These are phyloP conservation scores for Apeltes quadracus DNA, from an alignment of 2,113 vertebrate genomes.

Conservation along the genomic window DNA sequence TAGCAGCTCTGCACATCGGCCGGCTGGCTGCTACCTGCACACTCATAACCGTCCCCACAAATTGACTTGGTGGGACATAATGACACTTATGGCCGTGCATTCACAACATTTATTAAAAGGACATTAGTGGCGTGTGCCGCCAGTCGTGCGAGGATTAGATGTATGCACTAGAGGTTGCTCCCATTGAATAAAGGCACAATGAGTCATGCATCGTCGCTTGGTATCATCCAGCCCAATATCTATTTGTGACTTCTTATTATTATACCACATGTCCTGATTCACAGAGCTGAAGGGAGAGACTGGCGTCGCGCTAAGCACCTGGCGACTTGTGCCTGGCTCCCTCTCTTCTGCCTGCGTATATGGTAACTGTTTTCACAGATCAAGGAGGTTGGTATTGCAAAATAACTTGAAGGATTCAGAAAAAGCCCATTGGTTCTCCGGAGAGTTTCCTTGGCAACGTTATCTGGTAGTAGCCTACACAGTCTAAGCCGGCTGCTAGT, in stretches of 20 bases:
- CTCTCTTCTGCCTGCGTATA: conserved; percentile 57
- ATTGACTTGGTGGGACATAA: conserved; percentile 40
- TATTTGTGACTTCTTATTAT: conserved; percentile 48
- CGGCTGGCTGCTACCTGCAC: conserved; percentile 20
- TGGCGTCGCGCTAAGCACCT: conserved; percentile 58
- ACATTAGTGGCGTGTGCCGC: conserved; percentile 49
- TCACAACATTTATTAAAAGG: conserved; percentile 72
- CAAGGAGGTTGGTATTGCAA: conserved; percentile 44
- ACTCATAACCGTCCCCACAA: conserved; percentile 21
- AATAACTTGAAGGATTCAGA: neutral
- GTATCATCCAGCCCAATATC: conserved; percentile 54
- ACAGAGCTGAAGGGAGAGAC: conserved; percentile 41
- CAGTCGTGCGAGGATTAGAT: conserved; percentile 54
- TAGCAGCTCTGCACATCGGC: conserved; percentile 42
- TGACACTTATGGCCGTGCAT: conserved; percentile 52
- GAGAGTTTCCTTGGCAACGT: conserved; percentile 82
- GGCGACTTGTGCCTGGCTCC: conserved; percentile 62
- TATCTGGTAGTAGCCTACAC: conserved; percentile 82
- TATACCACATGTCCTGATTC: conserved; percentile 44
- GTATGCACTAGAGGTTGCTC: conserved; percentile 57
- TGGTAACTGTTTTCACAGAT: conserved; percentile 81
- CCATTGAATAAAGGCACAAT: conserved; percentile 63
- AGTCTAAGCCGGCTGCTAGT: conserved; percentile 71
- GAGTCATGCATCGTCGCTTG: conserved; percentile 57
- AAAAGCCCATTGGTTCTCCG: conserved; percentile 70